These are phyloP conservation scores for Clarias gariepinus DNA, from an alignment of 2,113 vertebrate genomes.

Conservation along the genomic window DNA sequence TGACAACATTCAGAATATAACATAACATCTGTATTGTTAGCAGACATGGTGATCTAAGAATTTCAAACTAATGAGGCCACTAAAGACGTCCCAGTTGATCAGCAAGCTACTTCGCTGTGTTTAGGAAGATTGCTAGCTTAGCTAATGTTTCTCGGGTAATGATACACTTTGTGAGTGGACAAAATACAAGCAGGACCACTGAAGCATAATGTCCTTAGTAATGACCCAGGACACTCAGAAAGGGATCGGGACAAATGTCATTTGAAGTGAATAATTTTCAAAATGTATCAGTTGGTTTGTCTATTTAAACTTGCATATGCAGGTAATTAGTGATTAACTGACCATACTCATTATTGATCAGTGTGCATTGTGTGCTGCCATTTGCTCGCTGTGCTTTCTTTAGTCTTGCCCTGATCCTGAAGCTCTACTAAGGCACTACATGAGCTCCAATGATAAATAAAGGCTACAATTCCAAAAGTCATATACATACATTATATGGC, in stretches of 20 bases:
- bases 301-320: conserved; percentile 32
- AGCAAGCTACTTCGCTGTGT: background rate
- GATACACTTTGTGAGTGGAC: background rate
- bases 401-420: background rate
- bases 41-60: background rate
- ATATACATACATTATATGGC: background rate
- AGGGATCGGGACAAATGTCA: background rate
- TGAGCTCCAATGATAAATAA: background rate
- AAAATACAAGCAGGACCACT: background rate
- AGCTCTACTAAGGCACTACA: background rate
- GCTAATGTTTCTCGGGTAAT: background rate
- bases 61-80: background rate
- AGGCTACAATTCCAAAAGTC: background rate
- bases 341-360: background rate
- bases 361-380: background rate
- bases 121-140: background rate
- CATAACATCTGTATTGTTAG: background rate
- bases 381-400: background rate
- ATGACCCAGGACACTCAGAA: background rate
- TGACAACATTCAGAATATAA: background rate
- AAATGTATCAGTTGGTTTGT: background rate
- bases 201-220: background rate
- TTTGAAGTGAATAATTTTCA: background rate
- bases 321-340: conserved; percentile 51
- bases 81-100: background rate